Conservation (phyloP, 2,797 vertebrate species). For the Rhinogobio ventralis region DNA sequence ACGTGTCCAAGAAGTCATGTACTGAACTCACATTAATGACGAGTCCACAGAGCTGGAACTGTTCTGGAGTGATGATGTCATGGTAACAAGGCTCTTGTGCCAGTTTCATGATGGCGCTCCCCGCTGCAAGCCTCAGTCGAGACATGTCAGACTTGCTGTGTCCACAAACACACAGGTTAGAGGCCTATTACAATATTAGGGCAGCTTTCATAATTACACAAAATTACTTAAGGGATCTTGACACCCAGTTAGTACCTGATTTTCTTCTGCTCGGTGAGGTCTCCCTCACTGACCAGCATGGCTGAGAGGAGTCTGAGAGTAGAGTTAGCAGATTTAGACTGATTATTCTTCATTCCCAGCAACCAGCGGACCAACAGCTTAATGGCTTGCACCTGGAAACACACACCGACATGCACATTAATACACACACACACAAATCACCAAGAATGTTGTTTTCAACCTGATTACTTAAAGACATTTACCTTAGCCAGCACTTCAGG, state of each 20-base stretch:
- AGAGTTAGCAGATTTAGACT: conserved; percentile 97
- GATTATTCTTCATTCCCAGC: conserved; percentile 99
- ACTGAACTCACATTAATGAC: conserved; percentile 92
- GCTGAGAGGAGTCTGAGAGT: conserved; percentile 95
- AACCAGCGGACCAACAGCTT: conserved; percentile 97
- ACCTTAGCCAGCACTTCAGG: conserved; percentile 93
- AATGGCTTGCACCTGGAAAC: conserved; percentile 93
- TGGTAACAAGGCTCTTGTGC: conserved; percentile 99
- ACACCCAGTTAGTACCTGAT: conserved; percentile 84
- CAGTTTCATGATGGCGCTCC: conserved; percentile 98
- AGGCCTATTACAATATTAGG: background rate
- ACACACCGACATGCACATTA: conserved; percentile 14
- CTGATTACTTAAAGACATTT: background rate
- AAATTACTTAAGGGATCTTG: background rate
- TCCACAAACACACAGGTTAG: conserved; percentile 43
- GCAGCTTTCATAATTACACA: background rate
- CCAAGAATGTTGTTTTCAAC: background rate
- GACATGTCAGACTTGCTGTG: conserved; percentile 99
- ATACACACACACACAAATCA: conserved; percentile 20
- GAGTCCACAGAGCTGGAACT: conserved; percentile 97
- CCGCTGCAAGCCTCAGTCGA: conserved; percentile 94
- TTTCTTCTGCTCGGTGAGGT: conserved; percentile 97
- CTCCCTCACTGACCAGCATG: conserved; percentile 98
- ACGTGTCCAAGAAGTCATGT: background rate
- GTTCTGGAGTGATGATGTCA: conserved; percentile 99